A percentile compares a stretch with the other conserved stretches of the same genome.
Conservation (phyloP, 2,888 invertebrate species). For the Mesorhabditis belari region DNA sequence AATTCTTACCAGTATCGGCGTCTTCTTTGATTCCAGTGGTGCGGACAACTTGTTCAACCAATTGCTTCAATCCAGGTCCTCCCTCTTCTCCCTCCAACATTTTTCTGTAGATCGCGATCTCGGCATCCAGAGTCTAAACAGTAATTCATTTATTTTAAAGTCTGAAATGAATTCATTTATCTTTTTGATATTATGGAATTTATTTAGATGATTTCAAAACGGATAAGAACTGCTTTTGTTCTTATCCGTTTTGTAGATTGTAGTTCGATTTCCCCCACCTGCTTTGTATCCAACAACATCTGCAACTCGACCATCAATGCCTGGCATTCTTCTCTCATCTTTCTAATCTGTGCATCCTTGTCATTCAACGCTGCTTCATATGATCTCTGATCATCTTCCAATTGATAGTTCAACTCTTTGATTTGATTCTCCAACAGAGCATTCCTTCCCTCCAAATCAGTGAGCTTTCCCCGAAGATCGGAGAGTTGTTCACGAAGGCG, state of each 20-base stretch:
- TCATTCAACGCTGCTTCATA: conserved; percentile 55
- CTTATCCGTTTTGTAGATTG: not conserved
- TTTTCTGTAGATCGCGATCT: conserved; percentile 61
- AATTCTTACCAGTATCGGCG: conserved; percentile 36
- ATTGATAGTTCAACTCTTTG: conserved; percentile 56
- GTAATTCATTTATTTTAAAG: conserved; percentile 1
- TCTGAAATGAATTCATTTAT: not conserved
- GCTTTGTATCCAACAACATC: conserved; percentile 58
- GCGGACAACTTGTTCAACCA: conserved; percentile 52
- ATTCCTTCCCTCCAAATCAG: conserved; percentile 58
- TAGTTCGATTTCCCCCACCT: conserved; percentile 23
- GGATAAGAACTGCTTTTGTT: not conserved
- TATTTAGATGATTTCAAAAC: not conserved
- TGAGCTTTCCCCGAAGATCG: conserved; percentile 56
- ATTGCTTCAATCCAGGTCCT: conserved; percentile 53
- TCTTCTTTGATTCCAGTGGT: conserved; percentile 45
- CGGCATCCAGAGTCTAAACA: conserved; percentile 57
- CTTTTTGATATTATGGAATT: not conserved
- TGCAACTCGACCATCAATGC: conserved; percentile 55
- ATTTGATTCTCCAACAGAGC: conserved; percentile 57
- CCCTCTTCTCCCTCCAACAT: conserved; percentile 60
- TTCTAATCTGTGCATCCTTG: conserved; percentile 52
- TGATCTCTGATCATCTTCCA: conserved; percentile 53
- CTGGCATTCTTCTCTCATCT: conserved; percentile 53
- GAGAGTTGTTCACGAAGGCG: conserved; percentile 55